phyloP scores from a whole-genome alignment of 1,140 invertebrate species.

The Drosophila azteca region DNA sequence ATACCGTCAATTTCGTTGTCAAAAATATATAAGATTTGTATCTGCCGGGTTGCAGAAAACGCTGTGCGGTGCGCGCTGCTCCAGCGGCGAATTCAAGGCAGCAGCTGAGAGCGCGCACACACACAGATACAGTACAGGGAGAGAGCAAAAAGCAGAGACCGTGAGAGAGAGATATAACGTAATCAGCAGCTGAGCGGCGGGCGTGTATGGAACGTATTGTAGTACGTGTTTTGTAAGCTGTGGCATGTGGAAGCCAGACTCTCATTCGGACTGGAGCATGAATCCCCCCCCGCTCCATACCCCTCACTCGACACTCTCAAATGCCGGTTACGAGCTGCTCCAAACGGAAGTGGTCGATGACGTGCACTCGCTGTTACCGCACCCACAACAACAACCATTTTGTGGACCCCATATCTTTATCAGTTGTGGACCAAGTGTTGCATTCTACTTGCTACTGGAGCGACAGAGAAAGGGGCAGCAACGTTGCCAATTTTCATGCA shows the following conservation, averaged over 20 bases:
- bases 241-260: conserved; percentile 68
- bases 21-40: too few relatives aligned
- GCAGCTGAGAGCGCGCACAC: conserved; percentile 32
- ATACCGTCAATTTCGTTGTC: too few relatives aligned
- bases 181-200: conserved; percentile 2
- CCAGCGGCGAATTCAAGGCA: conserved; percentile 55
- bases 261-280: conserved; percentile 6
- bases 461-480: conserved; percentile 8
- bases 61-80: neutral
- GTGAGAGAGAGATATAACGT: conserved; percentile 3
- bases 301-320: conserved; percentile 10
- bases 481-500: conserved; percentile 20
- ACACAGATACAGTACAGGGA: too few relatives aligned
- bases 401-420: conserved; percentile 27
- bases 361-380: conserved; percentile 46
- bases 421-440: conserved; percentile 38
- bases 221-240: conserved; percentile 26
- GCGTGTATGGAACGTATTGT: conserved; percentile 52
- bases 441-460: conserved; percentile 26
- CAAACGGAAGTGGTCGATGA: conserved; percentile 58
- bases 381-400: conserved; percentile 46
- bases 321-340: conserved; percentile 57
- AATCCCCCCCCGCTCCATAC: neutral
- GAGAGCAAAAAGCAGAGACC: neutral
- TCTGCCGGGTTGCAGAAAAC: neutral